Percentiles rank a stretch among this genome's conserved stretches.
These are phyloP conservation scores for Chelidonichthys spinosus DNA, from an alignment of 2,797 vertebrate species.

Conservation along the genomic window DNA sequence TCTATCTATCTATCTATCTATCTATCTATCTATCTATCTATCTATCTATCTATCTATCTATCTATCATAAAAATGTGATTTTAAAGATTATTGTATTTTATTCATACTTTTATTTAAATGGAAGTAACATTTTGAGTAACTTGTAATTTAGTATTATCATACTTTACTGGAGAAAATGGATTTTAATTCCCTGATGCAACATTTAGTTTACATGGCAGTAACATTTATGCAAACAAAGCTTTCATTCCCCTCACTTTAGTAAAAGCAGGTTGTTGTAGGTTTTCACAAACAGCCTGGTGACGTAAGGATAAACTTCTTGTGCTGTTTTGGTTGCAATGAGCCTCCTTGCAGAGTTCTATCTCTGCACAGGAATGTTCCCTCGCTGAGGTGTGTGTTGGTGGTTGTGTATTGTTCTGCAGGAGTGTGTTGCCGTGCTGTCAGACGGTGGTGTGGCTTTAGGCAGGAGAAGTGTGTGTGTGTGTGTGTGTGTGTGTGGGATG, in stretches of 20 bases:
- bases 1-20: no score
- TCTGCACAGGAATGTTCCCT: constrained; percentile 19
- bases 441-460: constrained; percentile 60
- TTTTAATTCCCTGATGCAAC: background rate
- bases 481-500: constrained; percentile 33
- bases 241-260: background rate
- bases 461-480: constrained; percentile 36
- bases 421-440: constrained; percentile 63
- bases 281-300: no score
- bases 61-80: no score
- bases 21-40: no score
- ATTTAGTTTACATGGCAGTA: background rate
- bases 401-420: constrained; percentile 9
- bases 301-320: no score
- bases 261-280: background rate
- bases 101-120: no score
- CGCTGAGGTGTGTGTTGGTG: constrained; percentile 10
- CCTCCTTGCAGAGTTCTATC: background rate
- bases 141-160: no score
- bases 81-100: no score
- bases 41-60: no score
- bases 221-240: background rate
- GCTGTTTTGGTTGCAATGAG: background rate
- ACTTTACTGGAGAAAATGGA: no score
- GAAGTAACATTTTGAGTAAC: no score